These are phyloP conservation scores for Drosophila mauritiana DNA, from an alignment of 1,140 invertebrate genomes.

Conservation along the genomic window DNA sequence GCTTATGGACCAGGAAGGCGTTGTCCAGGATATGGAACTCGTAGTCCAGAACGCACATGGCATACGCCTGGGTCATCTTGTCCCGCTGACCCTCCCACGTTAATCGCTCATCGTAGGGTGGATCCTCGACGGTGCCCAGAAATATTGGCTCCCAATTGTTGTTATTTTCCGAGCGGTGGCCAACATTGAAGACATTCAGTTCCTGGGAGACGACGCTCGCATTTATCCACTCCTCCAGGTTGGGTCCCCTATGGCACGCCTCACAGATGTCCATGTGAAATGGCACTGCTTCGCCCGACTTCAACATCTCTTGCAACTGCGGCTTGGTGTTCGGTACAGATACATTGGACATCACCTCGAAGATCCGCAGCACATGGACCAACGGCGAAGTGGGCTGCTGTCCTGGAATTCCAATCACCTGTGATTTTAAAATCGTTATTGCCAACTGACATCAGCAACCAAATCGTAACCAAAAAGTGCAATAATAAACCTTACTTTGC, in stretches of 20 bases:
- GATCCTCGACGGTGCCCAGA: slow-evolving; percentile 93
- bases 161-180: slow-evolving; percentile 89
- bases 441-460: too few relatives aligned
- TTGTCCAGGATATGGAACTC: slow-evolving; percentile 95
- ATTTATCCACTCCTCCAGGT: slow-evolving; percentile 91
- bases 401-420: slow-evolving; percentile 76
- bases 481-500: neutral
- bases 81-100: slow-evolving; percentile 95
- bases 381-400: slow-evolving; percentile 76
- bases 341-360: slow-evolving; percentile 53
- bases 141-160: slow-evolving; percentile 95
- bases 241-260: slow-evolving; percentile 93
- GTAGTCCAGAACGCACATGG: slow-evolving; percentile 93
- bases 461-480: neutral
- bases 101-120: slow-evolving; percentile 93
- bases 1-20: slow-evolving; percentile 93
- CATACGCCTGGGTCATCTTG: slow-evolving; percentile 96
- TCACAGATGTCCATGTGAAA: slow-evolving; percentile 95
- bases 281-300: slow-evolving; percentile 90
- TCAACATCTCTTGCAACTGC: slow-evolving; percentile 89
- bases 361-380: slow-evolving; percentile 69
- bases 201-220: slow-evolving; percentile 86
- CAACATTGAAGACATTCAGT: slow-evolving; percentile 91
- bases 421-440: slow-evolving; percentile 36
- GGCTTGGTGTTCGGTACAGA: slow-evolving; percentile 89